Evolutionary conservation across 2,113 vertebrate genomes (phyloP).

Genomic region (Xiphophorus hellerii): DNA sequence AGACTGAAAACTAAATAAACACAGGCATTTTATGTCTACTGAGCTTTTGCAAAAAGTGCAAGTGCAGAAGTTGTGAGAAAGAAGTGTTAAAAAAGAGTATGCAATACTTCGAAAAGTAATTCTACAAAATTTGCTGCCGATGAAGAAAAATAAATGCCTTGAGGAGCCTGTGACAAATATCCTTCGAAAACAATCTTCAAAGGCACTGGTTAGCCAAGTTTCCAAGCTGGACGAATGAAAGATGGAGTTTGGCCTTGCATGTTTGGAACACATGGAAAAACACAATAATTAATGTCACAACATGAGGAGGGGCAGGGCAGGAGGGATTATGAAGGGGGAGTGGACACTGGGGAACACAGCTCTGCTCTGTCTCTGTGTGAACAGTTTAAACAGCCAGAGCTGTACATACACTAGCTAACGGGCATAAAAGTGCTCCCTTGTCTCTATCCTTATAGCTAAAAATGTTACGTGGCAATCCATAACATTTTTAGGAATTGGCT

Average conservation of each 20-base stretch:
- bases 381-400: slow-evolving; percentile 72
- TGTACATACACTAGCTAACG: slow-evolving; percentile 57
- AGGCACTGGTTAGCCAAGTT: slow-evolving; percentile 67
- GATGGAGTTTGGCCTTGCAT: slow-evolving; percentile 72
- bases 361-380: slow-evolving; percentile 68
- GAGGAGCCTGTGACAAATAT: slow-evolving; percentile 66
- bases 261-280: slow-evolving; percentile 78
- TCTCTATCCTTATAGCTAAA: slow-evolving; percentile 40
- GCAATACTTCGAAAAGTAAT: slow-evolving; percentile 57
- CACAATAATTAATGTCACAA: slow-evolving; percentile 79
- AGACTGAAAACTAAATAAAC: slow-evolving; percentile 74
- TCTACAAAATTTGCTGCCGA: slow-evolving; percentile 65
- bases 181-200: slow-evolving; percentile 72
- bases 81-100: slow-evolving; percentile 64
- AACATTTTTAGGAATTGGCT: slow-evolving; percentile 25
- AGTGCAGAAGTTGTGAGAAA: slow-evolving; percentile 65
- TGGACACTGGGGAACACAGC: slow-evolving; percentile 62
- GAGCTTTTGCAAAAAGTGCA: slow-evolving; percentile 72
- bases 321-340: slow-evolving; percentile 15
- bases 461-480: slow-evolving; percentile 18
- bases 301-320: slow-evolving; percentile 72
- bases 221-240: slow-evolving; percentile 68
- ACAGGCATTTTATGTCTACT: slow-evolving; percentile 68
- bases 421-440: slow-evolving; percentile 40
- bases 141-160: slow-evolving; percentile 64